Evolutionary conservation across 30 jellyfish, hydroid and myxozoan species (phyloP).

Genomic region (Aurelia aurita): DNA sequence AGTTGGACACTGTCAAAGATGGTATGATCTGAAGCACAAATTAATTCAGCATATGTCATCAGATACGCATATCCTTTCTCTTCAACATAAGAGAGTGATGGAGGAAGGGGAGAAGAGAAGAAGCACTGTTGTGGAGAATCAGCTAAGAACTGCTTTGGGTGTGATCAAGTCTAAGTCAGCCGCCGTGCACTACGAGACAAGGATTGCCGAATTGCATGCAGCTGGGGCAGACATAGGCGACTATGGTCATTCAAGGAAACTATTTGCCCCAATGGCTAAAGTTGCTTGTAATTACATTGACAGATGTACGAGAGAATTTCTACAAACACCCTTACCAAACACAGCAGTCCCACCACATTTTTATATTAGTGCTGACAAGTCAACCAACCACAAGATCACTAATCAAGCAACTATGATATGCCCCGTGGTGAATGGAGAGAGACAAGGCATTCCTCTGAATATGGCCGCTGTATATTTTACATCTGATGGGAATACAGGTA

Average conservation of each 20-base stretch:
- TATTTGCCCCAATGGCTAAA: slow-evolving; percentile 14
- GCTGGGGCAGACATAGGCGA: slow-evolving; percentile 45
- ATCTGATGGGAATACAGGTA: slow-evolving; percentile 37
- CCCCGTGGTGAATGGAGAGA: slow-evolving; percentile 15
- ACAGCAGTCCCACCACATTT: slow-evolving; percentile 64
- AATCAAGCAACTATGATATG: slow-evolving; percentile 37
- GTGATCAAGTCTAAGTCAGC: too few species aligned
- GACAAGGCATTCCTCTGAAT: slow-evolving; percentile 22
- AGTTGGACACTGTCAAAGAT: neutral
- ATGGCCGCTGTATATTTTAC: slow-evolving; percentile 3
- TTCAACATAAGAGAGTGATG: neutral
- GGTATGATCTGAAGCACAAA: slow-evolving; percentile 4
- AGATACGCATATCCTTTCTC: neutral
- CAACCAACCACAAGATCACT: slow-evolving; percentile 40
- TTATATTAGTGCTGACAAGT: slow-evolving; percentile 49
- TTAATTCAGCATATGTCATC: neutral
- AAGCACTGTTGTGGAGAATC: slow-evolving; percentile 12
- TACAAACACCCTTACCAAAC: slow-evolving; percentile 31
- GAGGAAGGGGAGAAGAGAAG: neutral
- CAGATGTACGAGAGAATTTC: slow-evolving; percentile 10
- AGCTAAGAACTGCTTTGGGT: slow-evolving; percentile 25
- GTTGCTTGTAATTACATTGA: slow-evolving; percentile 25
- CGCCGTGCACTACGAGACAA: slow-evolving; percentile 29
- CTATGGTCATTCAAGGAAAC: slow-evolving; percentile 42
- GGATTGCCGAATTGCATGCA: slow-evolving; percentile 36